phyloP scores from a whole-genome alignment of 2,797 vertebrate species.

The Momotus momota region DNA sequence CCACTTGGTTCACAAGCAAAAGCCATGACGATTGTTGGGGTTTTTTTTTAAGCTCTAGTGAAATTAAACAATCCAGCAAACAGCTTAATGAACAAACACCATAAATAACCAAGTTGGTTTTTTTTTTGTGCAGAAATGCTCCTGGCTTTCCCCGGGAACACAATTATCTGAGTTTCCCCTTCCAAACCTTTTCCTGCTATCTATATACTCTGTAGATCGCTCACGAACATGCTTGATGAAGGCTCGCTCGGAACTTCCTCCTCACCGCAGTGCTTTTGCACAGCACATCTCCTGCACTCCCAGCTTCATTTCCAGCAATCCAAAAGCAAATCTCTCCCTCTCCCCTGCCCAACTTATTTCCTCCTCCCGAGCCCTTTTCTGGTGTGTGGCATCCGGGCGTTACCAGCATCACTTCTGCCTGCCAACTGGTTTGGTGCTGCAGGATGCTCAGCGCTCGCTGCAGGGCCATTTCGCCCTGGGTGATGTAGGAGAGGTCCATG shows the following conservation, averaged over 20 bases:
- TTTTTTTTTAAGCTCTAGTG: not conserved
- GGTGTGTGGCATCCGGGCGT: not conserved
- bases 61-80: not conserved
- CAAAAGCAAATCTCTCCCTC: not conserved
- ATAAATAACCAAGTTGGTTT: not conserved
- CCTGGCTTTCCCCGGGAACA: not conserved
- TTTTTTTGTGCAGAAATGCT: not conserved
- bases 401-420: conserved; percentile 78
- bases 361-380: not conserved
- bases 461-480: conserved; percentile 79
- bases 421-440: conserved; percentile 78
- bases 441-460: conserved; percentile 78
- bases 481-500: conserved; percentile 57
- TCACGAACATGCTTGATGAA: not conserved
- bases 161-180: not conserved
- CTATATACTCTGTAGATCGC: not conserved
- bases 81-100: not conserved
- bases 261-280: fast-evolving
- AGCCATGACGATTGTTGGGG: not conserved
- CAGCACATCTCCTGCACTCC: fast-evolving
- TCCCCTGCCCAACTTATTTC: not conserved
- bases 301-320: not conserved
- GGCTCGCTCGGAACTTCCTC: not conserved
- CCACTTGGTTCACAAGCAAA: not conserved
- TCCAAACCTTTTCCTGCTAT: not conserved